Evolutionary conservation across 37 sponge, comb jelly and placozoan genomes (phyloP), one percentile per base, ranked within the genome.

Genomic region (Petrosia ficiformis): DNA sequence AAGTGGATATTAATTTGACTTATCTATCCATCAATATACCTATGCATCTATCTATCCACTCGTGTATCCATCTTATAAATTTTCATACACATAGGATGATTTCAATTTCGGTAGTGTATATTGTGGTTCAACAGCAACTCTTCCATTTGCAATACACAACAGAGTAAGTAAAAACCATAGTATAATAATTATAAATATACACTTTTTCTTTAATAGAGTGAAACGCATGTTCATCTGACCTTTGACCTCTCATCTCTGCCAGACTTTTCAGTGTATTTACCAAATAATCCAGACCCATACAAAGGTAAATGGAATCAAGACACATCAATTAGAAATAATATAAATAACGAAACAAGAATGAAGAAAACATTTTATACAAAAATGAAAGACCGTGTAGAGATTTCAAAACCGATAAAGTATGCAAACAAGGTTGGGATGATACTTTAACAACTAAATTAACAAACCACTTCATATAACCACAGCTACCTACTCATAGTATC

Each of bases 71-170:
- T n/a, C n/a, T n/a, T n/a, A n/a, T n/a, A n/a, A n/a, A n/a, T n/a
- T n/a, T n/a, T n/a, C n/a, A n/a, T n/a, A n/a, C 33, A 33, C 58
- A 26, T 69, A 89, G 87, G 84, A 86, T 28, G 16, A 44, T 1
- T 93, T 93, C 56, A 42, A 60, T 42, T 93, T 90, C 86, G 94
- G 90, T 37, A 87, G 87, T 29, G 90, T 93, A 4, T 58, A 79
- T 41, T 93, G 90, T 86, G 90, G 90, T 24, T 44, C 83, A 16
- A 65, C 39, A 57, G 39, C 76, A 11, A 41, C 63, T 14, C 39
- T 71, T 25, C 77, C 83, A 37, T 93, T 90, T 66, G 56, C 72
- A 11, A 59, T 93, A 1, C 58, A 67, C 65, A 93, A 93, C 26
- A 75, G 78, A 72, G 87, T 89, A 73, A 26, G 37, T 42, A 32